Base-by-base conservation (phyloP, 2,888 invertebrate species). In the Acleris literana region DNA sequence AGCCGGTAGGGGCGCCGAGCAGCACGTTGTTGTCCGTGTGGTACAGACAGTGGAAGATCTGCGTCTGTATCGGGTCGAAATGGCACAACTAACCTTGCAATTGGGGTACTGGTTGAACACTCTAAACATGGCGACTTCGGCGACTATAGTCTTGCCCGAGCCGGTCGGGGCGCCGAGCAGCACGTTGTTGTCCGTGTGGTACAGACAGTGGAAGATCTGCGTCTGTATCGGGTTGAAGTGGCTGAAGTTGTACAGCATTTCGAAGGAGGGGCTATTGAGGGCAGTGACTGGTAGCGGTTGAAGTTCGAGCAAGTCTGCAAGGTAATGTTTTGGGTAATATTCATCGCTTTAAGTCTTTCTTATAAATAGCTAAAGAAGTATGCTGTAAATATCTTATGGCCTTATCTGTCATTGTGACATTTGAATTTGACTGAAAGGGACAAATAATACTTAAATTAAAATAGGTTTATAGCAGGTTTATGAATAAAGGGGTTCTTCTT, bases 141-240 rank as follows among this genome's bases (percentile, higher is more conserved):
- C 99, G 0, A 97, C 98, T 55, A 99, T 97, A 0, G 99, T 99
- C 93, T 99, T 99, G 46, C 99, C 99, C 0, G 99, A 99, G 0
- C 98, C 98, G 0, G 99, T 99, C 0, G 99, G 99, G 0, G 99
- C 99, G 0, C 99, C 99, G 5, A 99, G 92, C 25, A 99, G 90
- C 7, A 98, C 97, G 83, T 99, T 99, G 74, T 95, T 94, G 78
- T 99, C 98, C 0, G 98, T 98, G 82, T 99, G 97, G 87, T 98
- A 99, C 6, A 99, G 92, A 55, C 97, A 97, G 86, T 99, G 98
- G 86, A 99, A 99, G 70, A 99, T 96, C 92, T 99, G 99, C 0
- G 99, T 99, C 90, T 99, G 99, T 72, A 99, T 98, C 1, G 99
- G 99, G 91, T 99, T 99, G 92, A 99, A 99, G 85, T 99, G 98